These are phyloP conservation scores for Sorex fumeus DNA, from an alignment of 2,113 vertebrate genomes.

Conservation along the genomic window DNA sequence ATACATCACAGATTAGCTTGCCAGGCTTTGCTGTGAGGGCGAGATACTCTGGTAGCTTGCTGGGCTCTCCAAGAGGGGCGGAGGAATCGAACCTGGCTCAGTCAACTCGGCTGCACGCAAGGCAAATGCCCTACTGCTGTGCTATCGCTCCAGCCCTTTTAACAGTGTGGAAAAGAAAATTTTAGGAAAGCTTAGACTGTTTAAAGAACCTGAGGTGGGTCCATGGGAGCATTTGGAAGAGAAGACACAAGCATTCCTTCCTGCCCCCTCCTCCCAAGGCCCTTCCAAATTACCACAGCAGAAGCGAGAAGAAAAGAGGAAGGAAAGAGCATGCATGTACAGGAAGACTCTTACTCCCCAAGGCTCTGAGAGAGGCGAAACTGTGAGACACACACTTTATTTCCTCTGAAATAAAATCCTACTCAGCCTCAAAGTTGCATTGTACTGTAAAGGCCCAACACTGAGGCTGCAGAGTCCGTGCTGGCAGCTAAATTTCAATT, in stretches of 20 bases:
- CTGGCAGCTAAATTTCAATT: slow-evolving; percentile 12
- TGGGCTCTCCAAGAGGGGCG: no score
- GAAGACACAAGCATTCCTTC: background rate
- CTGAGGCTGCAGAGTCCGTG: background rate
- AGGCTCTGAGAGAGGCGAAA: background rate
- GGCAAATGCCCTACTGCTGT: no score
- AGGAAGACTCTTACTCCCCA: background rate
- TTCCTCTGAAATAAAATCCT: no score
- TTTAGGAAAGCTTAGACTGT: background rate
- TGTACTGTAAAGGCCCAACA: background rate
- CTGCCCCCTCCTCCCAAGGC: background rate
- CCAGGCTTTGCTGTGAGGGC: no score
- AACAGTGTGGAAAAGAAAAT: background rate
- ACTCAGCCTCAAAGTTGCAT: background rate
- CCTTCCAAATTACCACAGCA: background rate
- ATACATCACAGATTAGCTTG: no score
- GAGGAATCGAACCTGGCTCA: no score
- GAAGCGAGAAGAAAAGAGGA: background rate
- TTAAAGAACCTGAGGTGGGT: background rate
- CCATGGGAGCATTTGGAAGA: background rate
- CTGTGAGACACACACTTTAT: no score
- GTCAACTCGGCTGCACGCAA: no score
- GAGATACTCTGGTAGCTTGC: no score
- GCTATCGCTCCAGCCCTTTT: no score
- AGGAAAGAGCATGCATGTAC: background rate